A percentile compares a stretch with the other conserved stretches of the same genome.
phyloP scores from a whole-genome alignment of 2,888 invertebrate genomes.

The Synanthedon tipuliformis region DNA sequence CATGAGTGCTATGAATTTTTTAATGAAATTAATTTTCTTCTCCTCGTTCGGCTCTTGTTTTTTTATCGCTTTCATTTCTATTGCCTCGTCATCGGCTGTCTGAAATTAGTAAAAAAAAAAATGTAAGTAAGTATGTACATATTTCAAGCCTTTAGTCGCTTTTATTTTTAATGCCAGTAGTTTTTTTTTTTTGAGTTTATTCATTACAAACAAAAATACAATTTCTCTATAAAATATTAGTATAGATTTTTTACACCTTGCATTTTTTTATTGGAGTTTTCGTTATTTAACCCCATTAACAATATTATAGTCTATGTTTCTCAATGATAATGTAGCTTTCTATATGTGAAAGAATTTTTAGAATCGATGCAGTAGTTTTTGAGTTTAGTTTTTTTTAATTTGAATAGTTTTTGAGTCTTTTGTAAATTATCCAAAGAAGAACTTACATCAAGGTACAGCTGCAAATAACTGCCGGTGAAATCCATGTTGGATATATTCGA shows the following conservation, averaged over 20 bases:
- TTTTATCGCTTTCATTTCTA: conserved; percentile 61
- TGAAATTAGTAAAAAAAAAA: conserved; percentile 21
- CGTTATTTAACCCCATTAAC: no score
- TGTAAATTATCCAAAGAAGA: conserved; percentile 1
- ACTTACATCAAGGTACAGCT: conserved; percentile 75
- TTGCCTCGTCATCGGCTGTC: conserved; percentile 56
- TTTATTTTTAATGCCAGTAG: no score
- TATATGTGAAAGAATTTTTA: no score
- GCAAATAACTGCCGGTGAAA: conserved; percentile 79
- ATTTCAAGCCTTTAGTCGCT: neutral
- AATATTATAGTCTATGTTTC: neutral
- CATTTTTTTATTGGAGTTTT: no score
- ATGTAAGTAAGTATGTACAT: neutral
- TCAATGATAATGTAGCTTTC: no score
- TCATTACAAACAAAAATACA: no score
- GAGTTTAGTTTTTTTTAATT: no score
- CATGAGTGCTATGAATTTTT: conserved; percentile 73
- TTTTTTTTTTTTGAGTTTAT: no score
- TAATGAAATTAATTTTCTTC: conserved; percentile 53
- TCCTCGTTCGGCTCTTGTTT: conserved; percentile 37
- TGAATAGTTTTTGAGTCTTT: no score
- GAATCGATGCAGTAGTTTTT: no score
- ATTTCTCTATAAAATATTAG: no score
- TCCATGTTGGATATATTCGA: conserved; percentile 80
- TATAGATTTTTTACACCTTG: no score